These are phyloP conservation scores for Eumacrocentrus americanus DNA, from an alignment of 2,888 invertebrate genomes.

Conservation along the genomic window DNA sequence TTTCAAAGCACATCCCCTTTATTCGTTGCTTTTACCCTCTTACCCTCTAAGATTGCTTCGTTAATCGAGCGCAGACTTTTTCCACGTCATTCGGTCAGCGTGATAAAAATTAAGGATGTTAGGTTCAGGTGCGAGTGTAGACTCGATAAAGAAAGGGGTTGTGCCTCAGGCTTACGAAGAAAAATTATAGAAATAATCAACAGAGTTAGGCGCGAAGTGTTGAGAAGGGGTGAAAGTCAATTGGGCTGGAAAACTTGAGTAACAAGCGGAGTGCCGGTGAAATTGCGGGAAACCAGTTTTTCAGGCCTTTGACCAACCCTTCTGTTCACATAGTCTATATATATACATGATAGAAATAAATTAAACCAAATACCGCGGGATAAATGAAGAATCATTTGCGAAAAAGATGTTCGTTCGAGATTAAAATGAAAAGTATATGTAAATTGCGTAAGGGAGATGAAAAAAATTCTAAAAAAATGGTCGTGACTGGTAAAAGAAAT, in stretches of 20 bases:
- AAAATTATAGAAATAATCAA: constrained; percentile 59
- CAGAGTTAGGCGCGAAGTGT: constrained; percentile 42
- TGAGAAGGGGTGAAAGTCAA: constrained; percentile 43
- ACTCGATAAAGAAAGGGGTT: constrained; percentile 29
- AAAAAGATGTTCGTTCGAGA: constrained; percentile 30
- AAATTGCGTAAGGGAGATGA: background rate
- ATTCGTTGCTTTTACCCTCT: constrained; percentile 33
- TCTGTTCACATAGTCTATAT: constrained; percentile 29
- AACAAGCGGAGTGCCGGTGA: constrained; percentile 54
- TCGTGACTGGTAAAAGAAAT: constrained; percentile 20
- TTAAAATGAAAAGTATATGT: constrained; percentile 16
- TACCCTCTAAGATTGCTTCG: constrained; percentile 46
- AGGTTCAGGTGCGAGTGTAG: constrained; percentile 36
- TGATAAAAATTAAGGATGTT: constrained; percentile 55
- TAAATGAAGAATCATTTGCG: constrained; percentile 38
- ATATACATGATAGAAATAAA: too few species aligned
- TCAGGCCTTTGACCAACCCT: constrained; percentile 25
- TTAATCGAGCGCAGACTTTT: constrained; percentile 53
- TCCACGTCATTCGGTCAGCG: constrained; percentile 52
- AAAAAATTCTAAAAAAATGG: background rate
- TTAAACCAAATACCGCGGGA: constrained; percentile 48
- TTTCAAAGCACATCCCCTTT: constrained; percentile 13
- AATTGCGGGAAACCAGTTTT: constrained; percentile 53
- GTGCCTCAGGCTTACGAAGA: constrained; percentile 45
- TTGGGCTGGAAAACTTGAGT: constrained; percentile 57